Evolutionary conservation across 2,888 invertebrate genomes (phyloP), one percentile per base, ranked within the genome.

Genomic region (Scaptomyza polygonia): DNA sequence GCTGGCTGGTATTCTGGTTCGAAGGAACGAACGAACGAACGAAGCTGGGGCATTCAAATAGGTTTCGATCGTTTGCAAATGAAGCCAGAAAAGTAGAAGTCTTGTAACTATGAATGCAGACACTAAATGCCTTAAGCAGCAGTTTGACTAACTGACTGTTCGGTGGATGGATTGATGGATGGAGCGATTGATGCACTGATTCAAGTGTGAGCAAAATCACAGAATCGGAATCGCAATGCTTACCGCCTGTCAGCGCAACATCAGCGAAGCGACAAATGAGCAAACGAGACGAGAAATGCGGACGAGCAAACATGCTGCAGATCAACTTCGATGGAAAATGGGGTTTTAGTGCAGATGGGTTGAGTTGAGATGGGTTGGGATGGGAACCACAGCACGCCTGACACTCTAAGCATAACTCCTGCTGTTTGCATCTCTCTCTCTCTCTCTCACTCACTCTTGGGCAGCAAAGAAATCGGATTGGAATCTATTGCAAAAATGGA

Each of bases 191-290:
- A 78, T 73, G 65, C 49, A 64, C 67, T 67, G 79, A 70, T 64
- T 74, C 68, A 63, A 76, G 84, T 75, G 83, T 68, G 70, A 71
- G 69, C 72, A 61, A 54, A 80, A 64, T 66, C 69, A 43, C 49
- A 56, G 45, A n/a, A n/a, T 52, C 66, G 45, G 30, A 42, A 72
- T 70, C 65, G 61, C 58, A 71, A 63, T 72, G 61, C 55, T 61
- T 55, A 62, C 52, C 57, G 76, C 51, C 73, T 76, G 77, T 57
- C 72, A 69, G 72, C 77, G 66, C 64, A 80, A 57, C 74, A 73
- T 71, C 81, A 82, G 70, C 78, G 78, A 77, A 82, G 86, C 82
- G 86, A 82, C 82, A 82, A 82, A 82, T 82, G 83, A 79, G 83
- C 79, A 82, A 71, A 72, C 67, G 62, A 67, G 61, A 67, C 66